Evolutionary conservation across 2,888 invertebrate species (phyloP), one percentile per base, ranked within the genome.

Genomic region (Lomographa bimaculata): DNA sequence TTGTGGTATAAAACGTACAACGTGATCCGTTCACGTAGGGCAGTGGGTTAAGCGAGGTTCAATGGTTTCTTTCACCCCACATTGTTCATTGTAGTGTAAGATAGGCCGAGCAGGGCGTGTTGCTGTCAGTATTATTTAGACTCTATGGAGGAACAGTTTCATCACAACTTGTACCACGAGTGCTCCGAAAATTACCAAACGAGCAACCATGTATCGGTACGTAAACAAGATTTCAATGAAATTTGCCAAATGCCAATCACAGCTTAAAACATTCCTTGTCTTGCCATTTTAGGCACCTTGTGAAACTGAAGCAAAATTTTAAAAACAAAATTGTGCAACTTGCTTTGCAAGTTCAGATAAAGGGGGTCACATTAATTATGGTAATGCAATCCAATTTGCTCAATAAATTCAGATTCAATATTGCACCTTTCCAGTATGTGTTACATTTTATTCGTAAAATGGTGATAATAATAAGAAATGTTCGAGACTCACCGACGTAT

Each of bases 401-500:
- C 57, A 68, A 71, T 65, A 60, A 55, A 56, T 55, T 58, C 20
- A 37, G 35, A 33, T 35, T 30, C 29, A 21, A 29, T 35, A 37
- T 25, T 33, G 14, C 17, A 10, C 43, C 51, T 55, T 59, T 56
- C 52, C 45, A 50, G 47, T 42, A 23, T 30, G 10, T 27, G 32
- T 32, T 36, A 36, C 20, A 45, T 45, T 47, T 34, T 26, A 34
- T 47, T 45, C 26, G 41, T 32, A 43, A 21, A 29, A 18, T 30
- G 29, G 14, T 17, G 25, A 9, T 26, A 39, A 39, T 39, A 23
- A 30, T 6, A 8, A 34, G 2, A 9, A 33, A 40, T 24, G 19
- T 26, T 24, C 7, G 24, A 6, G 14, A 41, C 83, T 74, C 50
- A 86, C 87, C 76, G 11, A 83, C 69, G 39, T 86, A 87, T 7